Percentiles rank a stretch among this genome's conserved stretches.
Evolutionary conservation across 64 coral and sea anemone species (phyloP).

Genomic region (Exaiptasia diaphana): DNA sequence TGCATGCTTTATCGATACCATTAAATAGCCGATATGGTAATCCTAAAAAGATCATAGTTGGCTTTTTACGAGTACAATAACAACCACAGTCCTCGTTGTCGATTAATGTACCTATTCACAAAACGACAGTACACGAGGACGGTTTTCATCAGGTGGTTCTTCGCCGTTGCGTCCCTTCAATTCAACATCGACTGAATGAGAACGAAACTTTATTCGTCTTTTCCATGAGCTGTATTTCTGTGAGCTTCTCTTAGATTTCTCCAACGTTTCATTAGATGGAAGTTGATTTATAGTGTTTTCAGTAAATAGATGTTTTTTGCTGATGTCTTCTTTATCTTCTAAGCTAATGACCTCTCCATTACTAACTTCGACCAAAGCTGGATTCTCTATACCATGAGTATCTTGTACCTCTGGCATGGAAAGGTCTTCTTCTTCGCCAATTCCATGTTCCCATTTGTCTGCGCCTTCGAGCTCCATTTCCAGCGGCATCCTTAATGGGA

Average conservation of each 20-base stretch:
- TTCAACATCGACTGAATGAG: not conserved
- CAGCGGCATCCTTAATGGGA: constrained; percentile 13
- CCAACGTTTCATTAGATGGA: too few species aligned
- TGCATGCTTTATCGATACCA: too few species aligned
- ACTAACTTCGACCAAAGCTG: too few species aligned
- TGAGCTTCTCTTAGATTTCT: too few species aligned
- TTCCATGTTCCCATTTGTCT: constrained; percentile 52
- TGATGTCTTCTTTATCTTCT: too few species aligned
- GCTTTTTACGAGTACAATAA: too few species aligned
- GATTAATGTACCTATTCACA: not conserved
- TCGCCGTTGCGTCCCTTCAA: not conserved
- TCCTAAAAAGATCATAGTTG: too few species aligned
- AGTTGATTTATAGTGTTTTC: too few species aligned
- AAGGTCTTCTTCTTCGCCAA: not conserved
- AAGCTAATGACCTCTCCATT: too few species aligned
- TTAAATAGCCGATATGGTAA: too few species aligned
- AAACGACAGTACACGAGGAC: not conserved
- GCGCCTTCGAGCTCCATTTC: constrained; percentile 48
- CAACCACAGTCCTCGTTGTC: not conserved
- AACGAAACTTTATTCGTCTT: not conserved
- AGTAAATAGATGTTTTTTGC: too few species aligned
- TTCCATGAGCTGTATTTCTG: too few species aligned
- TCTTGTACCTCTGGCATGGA: not conserved
- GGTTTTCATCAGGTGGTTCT: not conserved
- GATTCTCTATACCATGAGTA: not conserved